These are phyloP conservation scores for Molanna angustata DNA, from an alignment of 2,888 invertebrate species.

Conservation along the genomic window DNA sequence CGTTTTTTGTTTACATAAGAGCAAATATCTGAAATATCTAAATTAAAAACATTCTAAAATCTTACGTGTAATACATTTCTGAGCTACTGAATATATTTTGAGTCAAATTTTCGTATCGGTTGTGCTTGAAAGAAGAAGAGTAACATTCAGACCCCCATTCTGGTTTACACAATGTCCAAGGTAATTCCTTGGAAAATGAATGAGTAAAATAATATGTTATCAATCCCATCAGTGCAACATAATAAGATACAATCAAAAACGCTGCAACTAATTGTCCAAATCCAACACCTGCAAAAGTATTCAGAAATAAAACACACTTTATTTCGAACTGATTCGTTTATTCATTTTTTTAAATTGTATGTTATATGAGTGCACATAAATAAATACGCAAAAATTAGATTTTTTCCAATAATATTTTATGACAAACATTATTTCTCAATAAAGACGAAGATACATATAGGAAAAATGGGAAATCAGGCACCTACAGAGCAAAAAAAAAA, in stretches of 20 bases:
- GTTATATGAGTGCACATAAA: too few relatives aligned
- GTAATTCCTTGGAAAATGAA: conserved; percentile 59
- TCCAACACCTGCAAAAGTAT: conserved; percentile 56
- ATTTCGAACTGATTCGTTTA: too few relatives aligned
- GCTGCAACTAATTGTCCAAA: conserved; percentile 56
- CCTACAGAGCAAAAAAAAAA: too few relatives aligned
- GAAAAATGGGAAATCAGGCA: too few relatives aligned
- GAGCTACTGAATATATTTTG: conserved; percentile 46
- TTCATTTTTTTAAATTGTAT: too few relatives aligned
- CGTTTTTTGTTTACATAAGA: background rate
- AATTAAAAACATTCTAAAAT: background rate
- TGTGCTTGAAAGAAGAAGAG: conserved; percentile 40
- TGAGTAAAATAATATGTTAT: conserved; percentile 60
- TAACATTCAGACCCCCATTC: conserved; percentile 52
- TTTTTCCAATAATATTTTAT: too few relatives aligned
- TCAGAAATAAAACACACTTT: too few relatives aligned
- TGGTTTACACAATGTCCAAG: conserved; percentile 59
- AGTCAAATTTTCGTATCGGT: conserved; percentile 8
- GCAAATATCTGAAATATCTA: background rate
- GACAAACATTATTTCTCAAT: too few relatives aligned
- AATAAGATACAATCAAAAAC: conserved; percentile 61
- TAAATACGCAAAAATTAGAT: too few relatives aligned
- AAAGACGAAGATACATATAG: too few relatives aligned
- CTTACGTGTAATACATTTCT: conserved; percentile 56
- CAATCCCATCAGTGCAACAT: conserved; percentile 65